Evolutionary conservation across 1,140 invertebrate species (phyloP).

Genomic region (Drosophila kanapiae): DNA sequence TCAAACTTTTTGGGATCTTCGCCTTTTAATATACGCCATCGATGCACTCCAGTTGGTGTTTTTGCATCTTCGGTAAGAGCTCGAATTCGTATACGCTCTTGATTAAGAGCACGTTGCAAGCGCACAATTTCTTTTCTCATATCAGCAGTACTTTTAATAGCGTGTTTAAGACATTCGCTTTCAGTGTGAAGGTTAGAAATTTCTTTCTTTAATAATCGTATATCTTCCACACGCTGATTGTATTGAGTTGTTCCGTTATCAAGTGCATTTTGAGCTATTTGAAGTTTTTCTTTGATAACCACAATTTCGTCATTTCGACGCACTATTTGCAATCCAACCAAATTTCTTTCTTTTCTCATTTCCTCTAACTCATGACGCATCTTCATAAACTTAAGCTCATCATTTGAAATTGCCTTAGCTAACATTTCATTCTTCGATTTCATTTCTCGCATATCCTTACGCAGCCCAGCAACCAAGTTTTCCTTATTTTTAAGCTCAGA

Average conservation of each 20-base stretch:
- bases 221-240: constrained; percentile 90
- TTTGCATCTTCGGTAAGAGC: constrained; percentile 92
- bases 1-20: constrained; percentile 90
- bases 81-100: constrained; percentile 90
- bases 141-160: constrained; percentile 88
- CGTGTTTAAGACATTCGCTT: constrained; percentile 87
- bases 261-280: constrained; percentile 89
- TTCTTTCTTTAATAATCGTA: constrained; percentile 91
- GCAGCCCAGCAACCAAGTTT: constrained; percentile 85
- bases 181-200: constrained; percentile 89
- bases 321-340: constrained; percentile 91
- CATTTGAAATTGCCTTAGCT: constrained; percentile 84
- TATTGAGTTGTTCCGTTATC: constrained; percentile 90
- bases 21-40: constrained; percentile 90
- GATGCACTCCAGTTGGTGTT: constrained; percentile 92
- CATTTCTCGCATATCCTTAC: constrained; percentile 86
- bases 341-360: constrained; percentile 89
- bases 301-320: constrained; percentile 91
- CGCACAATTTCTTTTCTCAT: constrained; percentile 90
- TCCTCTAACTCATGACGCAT: constrained; percentile 89
- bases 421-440: constrained; percentile 87
- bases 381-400: constrained; percentile 86
- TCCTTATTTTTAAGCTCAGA: constrained; percentile 85
- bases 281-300: constrained; percentile 90
- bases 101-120: constrained; percentile 90